A percentile compares a stretch with the other conserved stretches of the same genome.
These are phyloP conservation scores for Ophioderma brevispina DNA, from an alignment of 35 echinoderm and acorn worm species.

Conservation along the genomic window DNA sequence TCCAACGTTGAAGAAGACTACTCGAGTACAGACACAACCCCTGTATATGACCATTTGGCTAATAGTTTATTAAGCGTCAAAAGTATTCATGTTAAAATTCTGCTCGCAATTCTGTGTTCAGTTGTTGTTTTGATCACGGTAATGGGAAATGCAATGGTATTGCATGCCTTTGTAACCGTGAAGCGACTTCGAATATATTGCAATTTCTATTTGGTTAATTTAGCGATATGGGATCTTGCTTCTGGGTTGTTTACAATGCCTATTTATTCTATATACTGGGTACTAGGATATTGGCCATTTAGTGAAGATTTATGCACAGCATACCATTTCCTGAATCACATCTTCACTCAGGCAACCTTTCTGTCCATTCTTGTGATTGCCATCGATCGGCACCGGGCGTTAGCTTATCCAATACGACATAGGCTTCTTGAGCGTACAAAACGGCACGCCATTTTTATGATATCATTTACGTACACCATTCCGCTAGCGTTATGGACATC, in stretches of 20 bases:
- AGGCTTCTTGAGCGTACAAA: background rate
- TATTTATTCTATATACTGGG: constrained; percentile 38
- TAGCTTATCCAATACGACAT: constrained; percentile 30
- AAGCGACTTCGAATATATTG: constrained; percentile 47
- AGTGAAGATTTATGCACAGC: constrained; percentile 1
- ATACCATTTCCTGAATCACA: constrained; percentile 39
- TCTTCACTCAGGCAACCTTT: constrained; percentile 45
- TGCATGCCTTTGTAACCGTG: constrained; percentile 31
- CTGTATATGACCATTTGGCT: too few relatives aligned
- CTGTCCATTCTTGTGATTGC: constrained; percentile 41
- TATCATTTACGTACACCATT: constrained; percentile 14
- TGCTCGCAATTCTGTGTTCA: too few relatives aligned
- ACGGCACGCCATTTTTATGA: constrained; percentile 16
- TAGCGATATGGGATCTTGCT: constrained; percentile 19
- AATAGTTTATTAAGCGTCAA: too few relatives aligned
- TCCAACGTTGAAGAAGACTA: too few relatives aligned
- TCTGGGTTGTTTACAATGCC: constrained; percentile 49
- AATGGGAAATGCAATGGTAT: constrained; percentile 15
- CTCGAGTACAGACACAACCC: too few relatives aligned
- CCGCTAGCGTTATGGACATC: constrained; percentile 18
- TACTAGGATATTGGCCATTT: constrained; percentile 48
- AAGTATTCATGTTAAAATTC: too few relatives aligned
- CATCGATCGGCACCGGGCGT: constrained; percentile 39
- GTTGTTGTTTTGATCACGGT: background rate
- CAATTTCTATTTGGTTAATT: constrained; percentile 42